These are phyloP conservation scores for Trisateles emortualis DNA, from an alignment of 2,888 invertebrate species.

Conservation along the genomic window DNA sequence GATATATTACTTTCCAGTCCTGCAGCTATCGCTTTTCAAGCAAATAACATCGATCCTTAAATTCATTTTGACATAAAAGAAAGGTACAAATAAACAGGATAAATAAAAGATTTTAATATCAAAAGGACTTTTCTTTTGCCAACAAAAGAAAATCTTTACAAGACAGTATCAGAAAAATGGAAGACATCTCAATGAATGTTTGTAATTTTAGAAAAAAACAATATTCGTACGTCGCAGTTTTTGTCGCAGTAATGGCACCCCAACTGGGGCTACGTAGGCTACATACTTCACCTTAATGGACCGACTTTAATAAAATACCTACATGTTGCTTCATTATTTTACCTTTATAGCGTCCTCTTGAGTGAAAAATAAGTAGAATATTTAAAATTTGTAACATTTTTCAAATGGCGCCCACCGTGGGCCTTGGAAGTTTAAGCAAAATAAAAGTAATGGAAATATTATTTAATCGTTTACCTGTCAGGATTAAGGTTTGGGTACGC, in stretches of 20 bases:
- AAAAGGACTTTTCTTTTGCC: no score
- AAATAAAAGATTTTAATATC: no score
- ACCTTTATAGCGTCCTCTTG: neutral
- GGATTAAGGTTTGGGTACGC: constrained; percentile 12
- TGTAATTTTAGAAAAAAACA: neutral
- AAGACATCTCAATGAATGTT: neutral
- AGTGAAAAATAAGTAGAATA: neutral
- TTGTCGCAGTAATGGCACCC: constrained; percentile 23
- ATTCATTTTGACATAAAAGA: no score
- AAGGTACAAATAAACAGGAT: no score
- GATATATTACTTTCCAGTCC: no score
- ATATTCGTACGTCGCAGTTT: neutral
- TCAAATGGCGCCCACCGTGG: neutral
- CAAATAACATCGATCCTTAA: no score
- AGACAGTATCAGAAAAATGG: neutral
- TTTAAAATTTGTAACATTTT: neutral
- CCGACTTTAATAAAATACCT: constrained; percentile 15
- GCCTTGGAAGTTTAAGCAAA: neutral
- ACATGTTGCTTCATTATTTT: neutral
- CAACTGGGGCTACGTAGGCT: constrained; percentile 16
- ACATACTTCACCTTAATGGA: constrained; percentile 8
- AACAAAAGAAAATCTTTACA: no score
- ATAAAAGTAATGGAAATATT: neutral
- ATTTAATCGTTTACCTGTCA: constrained; percentile 5
- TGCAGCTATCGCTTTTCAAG: no score